These are phyloP conservation scores for Cepaea hortensis DNA, from an alignment of 2,888 invertebrate genomes.

Conservation along the genomic window DNA sequence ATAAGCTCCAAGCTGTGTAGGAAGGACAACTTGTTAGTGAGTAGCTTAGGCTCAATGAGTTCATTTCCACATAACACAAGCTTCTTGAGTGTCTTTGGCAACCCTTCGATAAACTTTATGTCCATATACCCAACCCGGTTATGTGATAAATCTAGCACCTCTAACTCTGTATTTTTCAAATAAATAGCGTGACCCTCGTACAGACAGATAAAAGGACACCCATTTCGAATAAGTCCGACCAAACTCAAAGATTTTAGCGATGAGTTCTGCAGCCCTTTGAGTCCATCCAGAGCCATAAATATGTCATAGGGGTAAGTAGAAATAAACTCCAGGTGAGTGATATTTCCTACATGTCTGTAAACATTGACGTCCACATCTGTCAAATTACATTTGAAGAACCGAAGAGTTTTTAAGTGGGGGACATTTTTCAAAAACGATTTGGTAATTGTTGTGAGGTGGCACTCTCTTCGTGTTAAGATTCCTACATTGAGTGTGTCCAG, in stretches of 20 bases:
- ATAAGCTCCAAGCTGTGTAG: no score
- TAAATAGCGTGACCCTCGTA: background rate
- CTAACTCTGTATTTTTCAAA: background rate
- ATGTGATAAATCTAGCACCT: background rate
- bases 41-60: background rate
- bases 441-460: background rate
- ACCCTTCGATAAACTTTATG: background rate
- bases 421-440: background rate
- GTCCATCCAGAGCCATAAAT: background rate
- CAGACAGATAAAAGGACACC: background rate
- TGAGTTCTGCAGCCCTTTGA: background rate
- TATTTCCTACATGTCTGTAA: background rate
- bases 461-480: background rate
- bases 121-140: background rate
- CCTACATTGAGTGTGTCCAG: background rate
- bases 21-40: background rate
- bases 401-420: background rate
- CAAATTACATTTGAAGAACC: background rate
- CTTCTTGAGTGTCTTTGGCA: background rate
- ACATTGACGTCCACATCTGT: background rate
- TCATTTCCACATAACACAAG: background rate
- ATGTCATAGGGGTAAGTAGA: background rate
- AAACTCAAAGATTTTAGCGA: background rate
- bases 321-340: background rate
- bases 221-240: background rate